phyloP scores from a whole-genome alignment of 2,888 invertebrate species.

The Mimas tiliae region DNA sequence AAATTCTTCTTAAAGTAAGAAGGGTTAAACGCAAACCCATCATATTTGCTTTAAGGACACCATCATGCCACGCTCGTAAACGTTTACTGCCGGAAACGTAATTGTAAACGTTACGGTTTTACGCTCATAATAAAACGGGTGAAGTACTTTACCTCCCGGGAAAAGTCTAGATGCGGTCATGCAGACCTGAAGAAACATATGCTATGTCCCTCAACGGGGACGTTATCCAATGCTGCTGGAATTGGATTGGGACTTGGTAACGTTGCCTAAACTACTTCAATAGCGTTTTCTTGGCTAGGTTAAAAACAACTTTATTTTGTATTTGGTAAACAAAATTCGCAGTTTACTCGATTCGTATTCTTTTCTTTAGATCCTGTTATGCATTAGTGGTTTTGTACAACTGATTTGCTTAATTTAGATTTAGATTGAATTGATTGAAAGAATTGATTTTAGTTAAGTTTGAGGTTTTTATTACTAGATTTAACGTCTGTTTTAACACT shows the following conservation, averaged over 20 bases:
- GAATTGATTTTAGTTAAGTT: neutral
- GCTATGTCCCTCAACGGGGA: slow-evolving; percentile 39
- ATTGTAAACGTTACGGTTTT: slow-evolving; percentile 25
- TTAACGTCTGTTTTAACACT: no score
- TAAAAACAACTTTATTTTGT: slow-evolving; percentile 12
- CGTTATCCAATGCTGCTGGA: slow-evolving; percentile 40
- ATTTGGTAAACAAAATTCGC: slow-evolving; percentile 1
- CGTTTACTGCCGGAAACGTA: slow-evolving; percentile 26
- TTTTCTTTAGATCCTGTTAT: neutral
- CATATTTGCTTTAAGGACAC: slow-evolving; percentile 9
- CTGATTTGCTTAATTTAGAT: no score
- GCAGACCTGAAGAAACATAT: slow-evolving; percentile 36
- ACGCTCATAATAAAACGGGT: slow-evolving; percentile 21
- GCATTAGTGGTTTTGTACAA: neutral
- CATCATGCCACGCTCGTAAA: slow-evolving; percentile 24
- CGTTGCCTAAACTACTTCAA: slow-evolving; percentile 27
- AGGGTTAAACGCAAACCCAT: slow-evolving; percentile 22
- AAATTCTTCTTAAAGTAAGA: slow-evolving; percentile 3
- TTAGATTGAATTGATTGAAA: no score
- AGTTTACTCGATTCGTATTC: neutral
- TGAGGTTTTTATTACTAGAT: neutral
- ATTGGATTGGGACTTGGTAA: slow-evolving; percentile 52
- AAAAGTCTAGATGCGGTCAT: slow-evolving; percentile 17
- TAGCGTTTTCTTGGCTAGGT: slow-evolving; percentile 19
- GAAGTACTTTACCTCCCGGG: neutral